phyloP scores from a whole-genome alignment of 2,113 vertebrate genomes.

The Shinisaurus crocodilurus region DNA sequence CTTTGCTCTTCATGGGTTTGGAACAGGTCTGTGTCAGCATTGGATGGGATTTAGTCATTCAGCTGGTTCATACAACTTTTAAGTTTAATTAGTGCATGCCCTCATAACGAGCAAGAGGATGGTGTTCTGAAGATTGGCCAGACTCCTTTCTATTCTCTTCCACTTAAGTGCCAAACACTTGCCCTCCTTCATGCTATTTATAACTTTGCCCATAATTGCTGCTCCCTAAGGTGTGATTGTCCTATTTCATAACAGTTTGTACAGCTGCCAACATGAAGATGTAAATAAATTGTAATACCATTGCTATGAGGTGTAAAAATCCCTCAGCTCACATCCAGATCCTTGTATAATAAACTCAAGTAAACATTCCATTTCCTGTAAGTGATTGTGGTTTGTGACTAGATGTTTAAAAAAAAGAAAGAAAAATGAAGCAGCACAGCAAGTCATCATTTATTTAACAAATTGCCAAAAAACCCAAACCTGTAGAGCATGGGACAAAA shows the following conservation, averaged over 20 bases:
- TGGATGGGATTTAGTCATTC: conserved; percentile 76
- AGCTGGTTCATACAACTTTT: conserved; percentile 77
- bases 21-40: conserved; percentile 73
- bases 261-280: conserved; percentile 91
- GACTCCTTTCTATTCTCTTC: conserved; percentile 82
- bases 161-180: conserved; percentile 80
- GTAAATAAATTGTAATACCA: conserved; percentile 97
- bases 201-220: conserved; percentile 89
- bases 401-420: conserved; percentile 76
- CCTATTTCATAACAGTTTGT: conserved; percentile 91
- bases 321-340: conserved; percentile 86
- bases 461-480: conserved; percentile 80
- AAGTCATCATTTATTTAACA: conserved; percentile 82
- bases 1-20: conserved; percentile 77
- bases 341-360: conserved; percentile 90
- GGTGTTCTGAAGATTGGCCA: conserved; percentile 80
- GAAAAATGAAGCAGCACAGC: conserved; percentile 70
- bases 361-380: conserved; percentile 96
- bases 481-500: conserved; percentile 66
- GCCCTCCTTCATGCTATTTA: conserved; percentile 83
- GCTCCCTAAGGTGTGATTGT: conserved; percentile 88
- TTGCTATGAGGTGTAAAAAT: conserved; percentile 90
- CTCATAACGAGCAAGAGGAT: conserved; percentile 77
- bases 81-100: conserved; percentile 83
- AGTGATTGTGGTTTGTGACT: conserved; percentile 87